Percentiles rank a stretch among this genome's conserved stretches.
phyloP scores from a whole-genome alignment of 2,888 invertebrate species.

The Melieria omissa region DNA sequence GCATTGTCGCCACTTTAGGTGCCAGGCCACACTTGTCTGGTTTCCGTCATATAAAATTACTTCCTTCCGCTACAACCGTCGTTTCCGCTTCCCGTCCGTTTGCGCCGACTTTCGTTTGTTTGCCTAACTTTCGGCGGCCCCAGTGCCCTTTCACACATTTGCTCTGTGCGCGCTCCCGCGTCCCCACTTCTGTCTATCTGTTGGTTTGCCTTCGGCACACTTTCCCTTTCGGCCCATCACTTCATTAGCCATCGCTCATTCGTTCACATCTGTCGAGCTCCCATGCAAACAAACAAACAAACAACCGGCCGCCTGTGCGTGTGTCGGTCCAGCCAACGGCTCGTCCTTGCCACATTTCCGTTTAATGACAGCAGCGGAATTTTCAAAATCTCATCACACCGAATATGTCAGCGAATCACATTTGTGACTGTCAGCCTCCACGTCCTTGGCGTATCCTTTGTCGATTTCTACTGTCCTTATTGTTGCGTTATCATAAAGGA shows the following conservation, averaged over 20 bases:
- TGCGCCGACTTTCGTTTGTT: neutral
- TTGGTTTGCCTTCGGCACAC: too few relatives aligned
- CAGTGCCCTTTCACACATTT: neutral
- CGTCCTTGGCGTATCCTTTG: neutral
- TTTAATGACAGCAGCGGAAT: too few relatives aligned
- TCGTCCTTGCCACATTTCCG: too few relatives aligned
- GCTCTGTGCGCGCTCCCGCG: neutral
- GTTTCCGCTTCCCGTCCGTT: neutral
- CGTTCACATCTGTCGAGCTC: neutral
- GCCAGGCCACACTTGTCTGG: neutral
- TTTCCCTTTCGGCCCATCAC: too few relatives aligned
- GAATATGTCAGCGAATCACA: too few relatives aligned
- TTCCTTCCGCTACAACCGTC: slow-evolving; percentile 19
- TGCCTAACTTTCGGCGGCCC: too few relatives aligned
- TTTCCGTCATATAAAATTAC: slow-evolving; percentile 28
- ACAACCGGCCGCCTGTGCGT: neutral
- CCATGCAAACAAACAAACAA: neutral
- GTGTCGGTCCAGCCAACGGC: too few relatives aligned
- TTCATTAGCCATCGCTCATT: too few relatives aligned
- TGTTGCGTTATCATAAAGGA: too few relatives aligned
- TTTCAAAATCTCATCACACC: too few relatives aligned
- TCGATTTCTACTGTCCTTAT: neutral
- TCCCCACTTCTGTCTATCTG: neutral
- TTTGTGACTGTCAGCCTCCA: too few relatives aligned
- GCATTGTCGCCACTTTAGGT: too few relatives aligned